Percentiles rank a stretch among this genome's conserved stretches.
These are phyloP conservation scores for Rousettus leschenaultii DNA, from an alignment of 2,113 vertebrate genomes.

Conservation along the genomic window DNA sequence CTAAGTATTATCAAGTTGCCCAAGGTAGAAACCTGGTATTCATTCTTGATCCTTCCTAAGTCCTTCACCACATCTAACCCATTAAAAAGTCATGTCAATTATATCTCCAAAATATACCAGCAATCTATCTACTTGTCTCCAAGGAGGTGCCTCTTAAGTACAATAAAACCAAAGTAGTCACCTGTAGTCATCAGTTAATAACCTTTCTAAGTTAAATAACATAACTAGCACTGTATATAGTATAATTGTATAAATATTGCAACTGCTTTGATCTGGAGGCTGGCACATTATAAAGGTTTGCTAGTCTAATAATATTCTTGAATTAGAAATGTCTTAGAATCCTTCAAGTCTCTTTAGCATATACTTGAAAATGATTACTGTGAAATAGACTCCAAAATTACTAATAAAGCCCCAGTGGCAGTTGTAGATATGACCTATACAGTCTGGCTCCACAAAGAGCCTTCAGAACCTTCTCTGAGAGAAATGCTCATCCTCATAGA, in stretches of 20 bases:
- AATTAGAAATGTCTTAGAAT: neutral
- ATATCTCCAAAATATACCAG: constrained; percentile 30
- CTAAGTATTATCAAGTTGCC: constrained; percentile 19
- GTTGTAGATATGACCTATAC: neutral
- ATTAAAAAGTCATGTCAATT: constrained; percentile 44
- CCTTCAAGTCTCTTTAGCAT: neutral
- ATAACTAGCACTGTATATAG: neutral
- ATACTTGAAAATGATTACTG: neutral
- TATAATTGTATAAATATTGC: neutral
- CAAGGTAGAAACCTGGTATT: constrained; percentile 1
- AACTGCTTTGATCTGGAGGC: neutral
- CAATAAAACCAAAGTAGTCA: constrained; percentile 28
- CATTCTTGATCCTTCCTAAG: neutral
- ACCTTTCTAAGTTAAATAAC: constrained; percentile 39
- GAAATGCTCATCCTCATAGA: neutral
- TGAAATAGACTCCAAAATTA: neutral
- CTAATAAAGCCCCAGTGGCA: neutral
- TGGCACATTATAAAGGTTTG: neutral
- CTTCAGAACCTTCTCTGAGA: neutral
- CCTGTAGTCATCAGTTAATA: neutral
- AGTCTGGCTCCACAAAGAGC: neutral
- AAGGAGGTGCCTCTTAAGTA: neutral
- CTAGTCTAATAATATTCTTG: neutral
- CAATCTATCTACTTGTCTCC: constrained; percentile 12
- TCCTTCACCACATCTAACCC: neutral